phyloP scores from a whole-genome alignment of 1,140 invertebrate genomes.

The Penaeus chinensis region DNA sequence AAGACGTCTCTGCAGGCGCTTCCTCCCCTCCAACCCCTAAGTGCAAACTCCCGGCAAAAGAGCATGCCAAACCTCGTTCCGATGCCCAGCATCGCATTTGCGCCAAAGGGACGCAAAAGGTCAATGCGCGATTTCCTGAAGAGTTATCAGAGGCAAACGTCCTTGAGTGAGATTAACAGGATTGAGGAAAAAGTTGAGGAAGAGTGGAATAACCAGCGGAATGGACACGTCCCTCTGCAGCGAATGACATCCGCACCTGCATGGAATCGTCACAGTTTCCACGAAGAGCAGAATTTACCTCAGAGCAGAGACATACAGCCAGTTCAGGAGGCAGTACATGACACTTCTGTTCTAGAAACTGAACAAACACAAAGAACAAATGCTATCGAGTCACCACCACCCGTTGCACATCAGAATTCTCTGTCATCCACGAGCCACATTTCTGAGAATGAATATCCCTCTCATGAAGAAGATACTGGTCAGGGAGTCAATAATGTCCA shows the following conservation, averaged over 20 bases:
- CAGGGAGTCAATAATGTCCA: no score
- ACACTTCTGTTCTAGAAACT: no score
- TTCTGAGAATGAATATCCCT: no score
- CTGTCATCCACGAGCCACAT: no score
- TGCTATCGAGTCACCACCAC: no score
- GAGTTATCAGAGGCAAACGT: conserved; percentile 37
- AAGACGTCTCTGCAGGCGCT: not conserved
- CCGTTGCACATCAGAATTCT: no score
- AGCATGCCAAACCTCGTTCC: not conserved
- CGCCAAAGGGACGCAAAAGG: conserved; percentile 38
- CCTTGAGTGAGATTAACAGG: conserved; percentile 29
- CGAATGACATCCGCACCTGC: not conserved
- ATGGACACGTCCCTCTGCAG: not conserved
- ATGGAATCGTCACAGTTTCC: no score
- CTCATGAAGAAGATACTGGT: no score
- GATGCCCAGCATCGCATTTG: conserved; percentile 33
- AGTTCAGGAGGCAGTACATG: no score
- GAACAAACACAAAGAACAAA: no score
- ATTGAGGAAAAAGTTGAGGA: conserved; percentile 40
- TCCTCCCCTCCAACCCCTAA: not conserved
- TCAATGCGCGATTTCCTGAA: conserved; percentile 39
- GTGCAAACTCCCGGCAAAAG: not conserved
- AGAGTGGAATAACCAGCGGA: not conserved
- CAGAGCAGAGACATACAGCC: no score
- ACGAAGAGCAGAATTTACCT: no score